Percentiles rank a stretch among this genome's conserved stretches.
Evolutionary conservation across 2,888 invertebrate species (phyloP).

Genomic region (Busseola fusca): DNA sequence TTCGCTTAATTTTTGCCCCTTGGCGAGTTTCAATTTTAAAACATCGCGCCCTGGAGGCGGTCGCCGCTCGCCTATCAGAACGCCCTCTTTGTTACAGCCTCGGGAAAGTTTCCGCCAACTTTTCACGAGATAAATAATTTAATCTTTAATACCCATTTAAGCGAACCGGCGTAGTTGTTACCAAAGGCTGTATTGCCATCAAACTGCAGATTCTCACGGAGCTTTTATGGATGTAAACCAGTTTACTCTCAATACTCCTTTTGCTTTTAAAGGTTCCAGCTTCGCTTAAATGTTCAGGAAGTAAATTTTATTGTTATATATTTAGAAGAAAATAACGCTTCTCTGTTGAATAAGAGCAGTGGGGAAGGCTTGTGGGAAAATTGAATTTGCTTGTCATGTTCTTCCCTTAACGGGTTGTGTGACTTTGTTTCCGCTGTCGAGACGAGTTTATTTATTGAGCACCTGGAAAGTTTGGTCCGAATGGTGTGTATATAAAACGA

Average conservation of each 20-base stretch:
- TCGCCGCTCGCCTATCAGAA: conserved; percentile 68
- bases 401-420: conserved; percentile 58
- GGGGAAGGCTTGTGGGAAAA: conserved; percentile 59
- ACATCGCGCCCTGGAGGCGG: conserved; percentile 63
- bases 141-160: conserved; percentile 84
- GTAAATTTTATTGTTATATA: conserved; percentile 64
- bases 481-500: conserved; percentile 37
- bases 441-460: conserved; percentile 52
- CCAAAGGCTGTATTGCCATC: conserved; percentile 73
- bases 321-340: conserved; percentile 62
- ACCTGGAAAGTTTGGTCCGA: conserved; percentile 33
- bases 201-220: conserved; percentile 73
- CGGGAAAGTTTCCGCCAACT: conserved; percentile 78
- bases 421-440: conserved; percentile 55
- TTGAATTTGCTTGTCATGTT: conserved; percentile 64
- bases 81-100: conserved; percentile 77
- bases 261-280: conserved; percentile 62
- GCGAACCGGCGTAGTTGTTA: conserved; percentile 72
- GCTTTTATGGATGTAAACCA: conserved; percentile 73
- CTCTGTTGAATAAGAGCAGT: conserved; percentile 60
- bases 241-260: conserved; percentile 66
- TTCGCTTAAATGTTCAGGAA: conserved; percentile 59
- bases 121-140: conserved; percentile 83
- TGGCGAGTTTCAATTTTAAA: conserved; percentile 76
- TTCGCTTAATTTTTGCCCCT: conserved; percentile 71